Evolutionary conservation across 2,113 vertebrate species (phyloP).

Genomic region (Anguilla japonica): DNA sequence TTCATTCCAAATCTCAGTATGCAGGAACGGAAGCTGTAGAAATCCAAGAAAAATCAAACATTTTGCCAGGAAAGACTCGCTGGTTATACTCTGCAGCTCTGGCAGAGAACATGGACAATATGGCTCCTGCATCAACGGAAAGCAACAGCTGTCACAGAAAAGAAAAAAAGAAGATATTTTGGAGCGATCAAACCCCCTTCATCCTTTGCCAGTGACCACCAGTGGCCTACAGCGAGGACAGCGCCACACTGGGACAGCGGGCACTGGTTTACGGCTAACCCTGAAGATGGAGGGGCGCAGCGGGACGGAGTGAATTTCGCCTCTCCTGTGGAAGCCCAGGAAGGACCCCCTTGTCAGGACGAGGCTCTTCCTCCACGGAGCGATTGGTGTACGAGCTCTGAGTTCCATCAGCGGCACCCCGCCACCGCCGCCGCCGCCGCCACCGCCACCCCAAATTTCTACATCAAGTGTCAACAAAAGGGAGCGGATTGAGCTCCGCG

Average conservation of each 20-base stretch:
- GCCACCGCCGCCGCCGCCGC: neutral
- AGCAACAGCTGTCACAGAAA: neutral
- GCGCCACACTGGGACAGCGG: neutral
- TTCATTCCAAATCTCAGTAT: too few species aligned
- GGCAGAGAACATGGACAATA: neutral
- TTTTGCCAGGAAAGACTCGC: neutral
- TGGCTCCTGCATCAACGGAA: neutral
- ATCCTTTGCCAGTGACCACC: neutral
- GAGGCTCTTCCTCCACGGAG: constrained; percentile 3
- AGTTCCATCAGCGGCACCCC: constrained; percentile 1
- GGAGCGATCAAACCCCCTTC: neutral
- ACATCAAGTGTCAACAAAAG: constrained; percentile 32
- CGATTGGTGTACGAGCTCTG: constrained; percentile 29
- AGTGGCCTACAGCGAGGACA: neutral
- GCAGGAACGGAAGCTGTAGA: too few species aligned
- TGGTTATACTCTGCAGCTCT: neutral
- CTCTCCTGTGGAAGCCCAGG: neutral
- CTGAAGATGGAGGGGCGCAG: neutral
- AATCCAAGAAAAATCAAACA: too few species aligned
- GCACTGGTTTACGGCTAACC: constrained; percentile 4
- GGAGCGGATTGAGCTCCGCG: neutral
- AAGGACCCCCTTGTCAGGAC: constrained; percentile 28
- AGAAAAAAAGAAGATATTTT: too few species aligned
- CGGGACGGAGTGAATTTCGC: neutral
- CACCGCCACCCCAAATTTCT: constrained; percentile 8